These are phyloP conservation scores for Pemphredon lugubris DNA, from an alignment of 2,888 invertebrate genomes.

Conservation along the genomic window DNA sequence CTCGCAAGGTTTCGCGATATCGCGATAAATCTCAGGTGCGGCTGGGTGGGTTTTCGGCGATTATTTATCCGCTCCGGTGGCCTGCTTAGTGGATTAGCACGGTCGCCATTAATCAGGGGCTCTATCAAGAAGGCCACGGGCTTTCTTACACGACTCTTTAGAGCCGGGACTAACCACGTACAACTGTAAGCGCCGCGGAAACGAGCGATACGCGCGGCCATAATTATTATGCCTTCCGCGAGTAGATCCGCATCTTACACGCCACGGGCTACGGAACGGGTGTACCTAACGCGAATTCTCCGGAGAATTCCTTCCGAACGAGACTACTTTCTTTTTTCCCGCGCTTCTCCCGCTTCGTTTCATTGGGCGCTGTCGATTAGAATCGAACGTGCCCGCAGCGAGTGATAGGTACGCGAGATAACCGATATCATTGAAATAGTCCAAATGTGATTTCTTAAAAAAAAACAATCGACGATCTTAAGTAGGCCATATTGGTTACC, in stretches of 20 bases:
- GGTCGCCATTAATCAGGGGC: conserved; percentile 44
- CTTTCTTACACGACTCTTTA: conserved; percentile 31
- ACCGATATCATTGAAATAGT: no score
- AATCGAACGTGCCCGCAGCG: no score
- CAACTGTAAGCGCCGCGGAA: conserved; percentile 45
- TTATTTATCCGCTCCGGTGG: conserved; percentile 15
- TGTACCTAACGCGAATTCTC: conserved; percentile 5
- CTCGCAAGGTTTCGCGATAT: conserved; percentile 11
- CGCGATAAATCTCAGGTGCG: conserved; percentile 9
- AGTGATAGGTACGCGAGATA: no score
- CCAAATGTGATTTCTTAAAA: no score
- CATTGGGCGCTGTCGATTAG: no score
- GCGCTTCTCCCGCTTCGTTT: no score
- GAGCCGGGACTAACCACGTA: conserved; percentile 36
- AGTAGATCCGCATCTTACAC: conserved; percentile 66
- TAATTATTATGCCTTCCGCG: conserved; percentile 64
- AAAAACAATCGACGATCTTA: no score
- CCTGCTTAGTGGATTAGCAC: conserved; percentile 22
- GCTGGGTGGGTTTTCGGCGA: conserved; percentile 19
- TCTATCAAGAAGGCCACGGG: conserved; percentile 36
- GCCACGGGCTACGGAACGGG: conserved; percentile 42
- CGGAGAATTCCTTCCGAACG: not conserved
- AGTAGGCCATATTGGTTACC: no score
- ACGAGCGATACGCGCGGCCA: conserved; percentile 43
- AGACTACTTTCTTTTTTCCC: no score